phyloP scores from a whole-genome alignment of 92 coral and sea anemone species.

The Plumapathes pennacea region DNA sequence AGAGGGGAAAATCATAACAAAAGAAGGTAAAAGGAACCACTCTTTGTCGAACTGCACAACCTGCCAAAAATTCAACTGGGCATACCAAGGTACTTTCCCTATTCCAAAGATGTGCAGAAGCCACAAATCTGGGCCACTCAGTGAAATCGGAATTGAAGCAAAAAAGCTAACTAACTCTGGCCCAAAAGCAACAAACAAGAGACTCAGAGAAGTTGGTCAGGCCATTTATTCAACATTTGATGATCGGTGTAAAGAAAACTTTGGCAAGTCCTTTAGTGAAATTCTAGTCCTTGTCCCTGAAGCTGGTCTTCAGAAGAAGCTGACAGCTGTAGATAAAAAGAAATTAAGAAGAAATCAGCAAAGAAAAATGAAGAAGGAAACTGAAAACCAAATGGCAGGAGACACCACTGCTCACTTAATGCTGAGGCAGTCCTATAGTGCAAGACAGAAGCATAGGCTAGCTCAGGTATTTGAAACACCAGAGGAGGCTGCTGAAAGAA shows the following conservation, averaged over 20 bases:
- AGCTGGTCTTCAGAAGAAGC: constrained; percentile 21
- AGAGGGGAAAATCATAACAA: constrained; percentile 12
- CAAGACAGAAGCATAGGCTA: constrained; percentile 13
- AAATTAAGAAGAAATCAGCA: constrained; percentile 10
- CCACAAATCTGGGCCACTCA: constrained; percentile 1
- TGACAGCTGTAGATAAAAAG: constrained; percentile 23
- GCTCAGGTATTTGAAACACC: constrained; percentile 42
- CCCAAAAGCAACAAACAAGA: constrained; percentile 8
- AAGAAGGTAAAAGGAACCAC: constrained; percentile 14
- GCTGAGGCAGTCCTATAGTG: constrained; percentile 14
- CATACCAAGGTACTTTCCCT: constrained; percentile 21
- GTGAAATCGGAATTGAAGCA: background rate
- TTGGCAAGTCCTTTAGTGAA: constrained; percentile 17
- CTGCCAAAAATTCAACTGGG: constrained; percentile 11
- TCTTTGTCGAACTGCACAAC: constrained; percentile 22
- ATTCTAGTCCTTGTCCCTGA: constrained; percentile 35
- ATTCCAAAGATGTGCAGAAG: constrained; percentile 5
- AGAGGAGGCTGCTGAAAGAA: constrained; percentile 23
- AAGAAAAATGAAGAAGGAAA: constrained; percentile 13
- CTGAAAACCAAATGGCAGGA: constrained; percentile 9
- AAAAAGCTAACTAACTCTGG: constrained; percentile 2
- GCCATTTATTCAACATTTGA: constrained; percentile 16
- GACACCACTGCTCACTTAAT: constrained; percentile 12
- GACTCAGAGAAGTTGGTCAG: constrained; percentile 19
- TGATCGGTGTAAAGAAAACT: constrained; percentile 32